A percentile compares a stretch with the other conserved stretches of the same genome.
Conservation (phyloP, 2,113 vertebrate species). For the Anseranas semipalmata region DNA sequence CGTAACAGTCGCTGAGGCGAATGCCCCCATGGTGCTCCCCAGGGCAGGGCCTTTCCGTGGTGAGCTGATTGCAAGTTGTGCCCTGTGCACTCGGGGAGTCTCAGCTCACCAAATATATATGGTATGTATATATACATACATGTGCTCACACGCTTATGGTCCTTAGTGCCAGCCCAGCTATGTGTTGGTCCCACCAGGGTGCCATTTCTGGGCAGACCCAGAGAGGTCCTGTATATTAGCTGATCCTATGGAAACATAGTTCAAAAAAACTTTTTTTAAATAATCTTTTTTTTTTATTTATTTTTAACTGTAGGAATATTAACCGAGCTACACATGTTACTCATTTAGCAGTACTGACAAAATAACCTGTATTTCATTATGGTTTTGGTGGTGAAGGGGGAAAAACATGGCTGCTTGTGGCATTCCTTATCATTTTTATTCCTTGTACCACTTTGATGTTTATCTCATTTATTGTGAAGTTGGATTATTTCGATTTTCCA, state of each 20-base stretch:
- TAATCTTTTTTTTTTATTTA: not conserved
- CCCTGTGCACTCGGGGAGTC: not conserved
- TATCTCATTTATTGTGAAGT: not conserved
- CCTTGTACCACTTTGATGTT: not conserved
- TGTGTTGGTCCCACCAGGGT: not conserved
- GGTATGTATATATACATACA: not conserved
- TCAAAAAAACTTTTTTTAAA: not conserved
- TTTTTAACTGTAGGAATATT: not conserved
- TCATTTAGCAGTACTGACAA: not conserved
- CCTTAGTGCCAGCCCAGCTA: not conserved
- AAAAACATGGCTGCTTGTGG: not conserved
- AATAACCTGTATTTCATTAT: not conserved
- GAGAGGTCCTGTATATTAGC: not conserved
- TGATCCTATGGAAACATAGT: not conserved
- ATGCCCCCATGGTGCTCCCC: not conserved
- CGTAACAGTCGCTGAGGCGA: fast-evolving
- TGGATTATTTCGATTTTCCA: not conserved
- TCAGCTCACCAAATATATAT: not conserved
- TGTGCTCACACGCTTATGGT: not conserved
- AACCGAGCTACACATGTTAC: not conserved
- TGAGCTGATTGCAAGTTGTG: not conserved
- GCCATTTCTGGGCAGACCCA: not conserved
- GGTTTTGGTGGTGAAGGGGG: not conserved
- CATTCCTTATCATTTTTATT: not conserved
- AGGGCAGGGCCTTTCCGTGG: not conserved